phyloP scores from a whole-genome alignment of 2,113 vertebrate species.

The Myotis lucifugus region DNA sequence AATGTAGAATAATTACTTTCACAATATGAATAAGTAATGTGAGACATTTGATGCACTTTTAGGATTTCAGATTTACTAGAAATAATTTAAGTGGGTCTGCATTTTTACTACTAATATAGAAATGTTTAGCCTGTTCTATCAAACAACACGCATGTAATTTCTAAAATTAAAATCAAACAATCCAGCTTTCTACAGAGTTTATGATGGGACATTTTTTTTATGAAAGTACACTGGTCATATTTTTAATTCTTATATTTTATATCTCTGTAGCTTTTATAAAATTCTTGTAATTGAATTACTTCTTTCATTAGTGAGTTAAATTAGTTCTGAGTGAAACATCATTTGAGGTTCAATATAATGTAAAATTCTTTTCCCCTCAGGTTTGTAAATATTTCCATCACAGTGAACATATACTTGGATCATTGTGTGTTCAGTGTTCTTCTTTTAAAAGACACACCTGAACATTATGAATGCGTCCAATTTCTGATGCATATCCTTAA shows the following conservation, averaged over 20 bases:
- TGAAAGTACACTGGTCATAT: not conserved
- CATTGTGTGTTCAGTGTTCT: not conserved
- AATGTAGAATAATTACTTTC: conserved; percentile 51
- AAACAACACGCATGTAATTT: not conserved
- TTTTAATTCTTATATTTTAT: not conserved
- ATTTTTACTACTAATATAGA: conserved; percentile 52
- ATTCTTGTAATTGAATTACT: not conserved
- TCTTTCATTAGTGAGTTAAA: conserved; percentile 30
- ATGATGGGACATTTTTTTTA: not conserved
- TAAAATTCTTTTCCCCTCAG: conserved; percentile 34
- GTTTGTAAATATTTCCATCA: conserved; percentile 42
- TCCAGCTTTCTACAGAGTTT: not conserved
- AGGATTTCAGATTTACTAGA: conserved; percentile 33
- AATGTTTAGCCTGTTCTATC: not conserved
- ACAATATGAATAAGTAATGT: conserved; percentile 48
- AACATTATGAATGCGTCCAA: not conserved
- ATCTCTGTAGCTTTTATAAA: not conserved
- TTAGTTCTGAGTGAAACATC: conserved; percentile 21
- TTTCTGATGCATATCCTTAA: not conserved
- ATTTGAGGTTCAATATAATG: not conserved
- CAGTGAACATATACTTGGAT: not conserved
- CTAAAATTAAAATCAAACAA: not conserved
- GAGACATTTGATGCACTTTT: conserved; percentile 42
- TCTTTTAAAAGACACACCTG: conserved; percentile 2
- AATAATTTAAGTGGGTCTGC: conserved; percentile 28